Base-by-base conservation (phyloP, 2,113 vertebrate genomes). In the Esox niger region DNA sequence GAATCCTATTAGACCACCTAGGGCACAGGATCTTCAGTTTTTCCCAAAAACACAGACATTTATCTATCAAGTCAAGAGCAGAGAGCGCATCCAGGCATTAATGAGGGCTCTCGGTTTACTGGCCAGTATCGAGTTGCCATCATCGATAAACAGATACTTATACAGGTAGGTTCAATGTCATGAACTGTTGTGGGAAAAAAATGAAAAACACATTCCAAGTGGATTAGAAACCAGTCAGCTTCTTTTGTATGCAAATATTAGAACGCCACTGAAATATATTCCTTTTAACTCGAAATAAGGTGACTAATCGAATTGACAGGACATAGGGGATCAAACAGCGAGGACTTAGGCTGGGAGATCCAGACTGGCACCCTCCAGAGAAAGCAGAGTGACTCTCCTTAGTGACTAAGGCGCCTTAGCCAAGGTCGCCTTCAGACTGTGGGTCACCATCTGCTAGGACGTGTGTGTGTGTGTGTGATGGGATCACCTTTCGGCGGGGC, bases 401-500 rank as follows among this genome's bases (percentile, higher is more conserved):
- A 30, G 29, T 59, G 31, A 60, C 64, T 10, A 29, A 33, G 32
- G 58, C 56, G 49, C 23, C 43, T 7, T 38, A 11, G 74, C 79
- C 71, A 87, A 81, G 80, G 81, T 86, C 79, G 87, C n/a, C 78
- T 62, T 35, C 38, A 8, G 11, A 21, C 38, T 17, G 38, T 17
- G 11, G 26, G 13, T 63, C 6, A 32, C 0, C 56, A 32, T 64
- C 20, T 62, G 64, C 57, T 47, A 20, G 29, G 17, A 64, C 78
- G 78, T 79, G 55, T 61, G 31, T 27, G 46, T 43, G 23, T 55
- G 63, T 73, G 70, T 66, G 65, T 49, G 69, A n/a, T 80, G 69
- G 57, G 0, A 43, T 90, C 93, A 93, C 97, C 95, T 96, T 90
- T 98, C 97, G 35, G 97, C 95, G 0, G 97, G 94, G 82, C 97